These are phyloP conservation scores for Hedychridium roseum DNA, from an alignment of 2,888 invertebrate species.

Conservation along the genomic window DNA sequence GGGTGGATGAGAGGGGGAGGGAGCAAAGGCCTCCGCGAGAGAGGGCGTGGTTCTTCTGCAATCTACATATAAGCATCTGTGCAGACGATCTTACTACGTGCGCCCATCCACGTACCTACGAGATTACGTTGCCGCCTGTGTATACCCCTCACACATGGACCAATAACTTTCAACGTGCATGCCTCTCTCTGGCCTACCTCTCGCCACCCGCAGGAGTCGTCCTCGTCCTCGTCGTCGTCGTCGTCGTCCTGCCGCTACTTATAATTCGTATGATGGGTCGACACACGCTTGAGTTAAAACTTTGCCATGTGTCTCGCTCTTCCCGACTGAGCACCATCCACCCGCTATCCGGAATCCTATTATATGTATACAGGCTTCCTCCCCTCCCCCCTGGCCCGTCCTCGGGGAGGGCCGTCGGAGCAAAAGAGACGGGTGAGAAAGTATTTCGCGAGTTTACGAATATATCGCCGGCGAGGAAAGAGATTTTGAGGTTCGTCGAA, in stretches of 20 bases:
- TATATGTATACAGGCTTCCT: constrained; percentile 11
- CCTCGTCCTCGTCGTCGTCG: constrained; percentile 14
- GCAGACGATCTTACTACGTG: constrained; percentile 39
- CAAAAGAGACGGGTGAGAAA: constrained; percentile 8
- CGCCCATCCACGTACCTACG: constrained; percentile 28
- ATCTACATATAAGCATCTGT: constrained; percentile 53
- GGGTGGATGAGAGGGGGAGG: constrained; percentile 42
- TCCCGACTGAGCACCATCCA: constrained; percentile 18
- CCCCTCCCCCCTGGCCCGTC: constrained; percentile 14
- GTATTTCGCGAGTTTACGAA: background rate
- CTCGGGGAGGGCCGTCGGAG: background rate
- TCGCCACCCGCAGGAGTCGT: constrained; percentile 19
- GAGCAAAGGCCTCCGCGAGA: constrained; percentile 40
- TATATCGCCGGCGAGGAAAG: too few species aligned
- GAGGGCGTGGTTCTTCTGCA: constrained; percentile 62
- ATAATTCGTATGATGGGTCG: constrained; percentile 52
- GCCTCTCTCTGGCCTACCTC: constrained; percentile 16
- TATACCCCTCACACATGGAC: constrained; percentile 2
- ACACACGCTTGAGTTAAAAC: constrained; percentile 55
- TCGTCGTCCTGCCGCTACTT: constrained; percentile 38
- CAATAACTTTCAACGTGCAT: background rate
- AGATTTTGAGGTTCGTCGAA: too few species aligned
- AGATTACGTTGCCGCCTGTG: constrained; percentile 25
- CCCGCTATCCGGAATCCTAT: background rate
- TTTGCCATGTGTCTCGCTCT: constrained; percentile 41